Evolutionary conservation across 2,797 vertebrate species (phyloP).

Genomic region (Staurois parvus): DNA sequence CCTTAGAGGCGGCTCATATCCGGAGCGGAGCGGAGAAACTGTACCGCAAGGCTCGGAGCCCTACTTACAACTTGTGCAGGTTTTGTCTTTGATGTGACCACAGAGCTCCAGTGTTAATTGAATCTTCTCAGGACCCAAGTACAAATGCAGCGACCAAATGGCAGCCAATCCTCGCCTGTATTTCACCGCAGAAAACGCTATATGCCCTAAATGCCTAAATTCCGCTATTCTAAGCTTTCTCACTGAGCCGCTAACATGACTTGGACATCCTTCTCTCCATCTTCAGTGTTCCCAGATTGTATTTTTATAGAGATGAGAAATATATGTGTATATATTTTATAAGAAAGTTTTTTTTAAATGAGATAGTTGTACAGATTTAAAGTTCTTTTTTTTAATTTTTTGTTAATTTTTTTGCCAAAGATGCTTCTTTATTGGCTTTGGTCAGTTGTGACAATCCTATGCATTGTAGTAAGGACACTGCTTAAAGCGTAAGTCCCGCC

Average conservation of each 20-base stretch:
- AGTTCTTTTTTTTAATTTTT: background rate
- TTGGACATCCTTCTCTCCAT: background rate
- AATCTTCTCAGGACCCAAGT: slow-evolving; percentile 40
- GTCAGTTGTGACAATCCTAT: slow-evolving; percentile 26
- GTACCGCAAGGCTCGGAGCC: background rate
- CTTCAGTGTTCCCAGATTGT: slow-evolving; percentile 44
- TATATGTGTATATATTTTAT: slow-evolving; percentile 50
- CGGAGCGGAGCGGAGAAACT: background rate
- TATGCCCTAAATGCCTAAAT: background rate
- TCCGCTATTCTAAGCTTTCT: background rate
- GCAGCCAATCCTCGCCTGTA: background rate
- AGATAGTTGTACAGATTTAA: slow-evolving; percentile 50
- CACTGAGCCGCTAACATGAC: slow-evolving; percentile 16
- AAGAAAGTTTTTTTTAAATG: slow-evolving; percentile 20
- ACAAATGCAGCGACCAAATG: slow-evolving; percentile 20
- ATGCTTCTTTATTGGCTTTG: slow-evolving; percentile 1
- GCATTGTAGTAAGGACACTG: background rate
- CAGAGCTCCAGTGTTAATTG: slow-evolving; percentile 16
- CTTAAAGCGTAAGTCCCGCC: no score
- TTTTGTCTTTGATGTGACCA: background rate
- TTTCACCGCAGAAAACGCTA: no score
- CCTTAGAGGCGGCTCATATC: background rate
- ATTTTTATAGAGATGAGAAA: slow-evolving; percentile 54
- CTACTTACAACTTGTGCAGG: background rate
- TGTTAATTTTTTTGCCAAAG: slow-evolving; percentile 37